A percentile compares a stretch with the other conserved stretches of the same genome.
These are phyloP conservation scores for Rhabditoides inermis DNA, from an alignment of 2,888 invertebrate genomes.

Conservation along the genomic window DNA sequence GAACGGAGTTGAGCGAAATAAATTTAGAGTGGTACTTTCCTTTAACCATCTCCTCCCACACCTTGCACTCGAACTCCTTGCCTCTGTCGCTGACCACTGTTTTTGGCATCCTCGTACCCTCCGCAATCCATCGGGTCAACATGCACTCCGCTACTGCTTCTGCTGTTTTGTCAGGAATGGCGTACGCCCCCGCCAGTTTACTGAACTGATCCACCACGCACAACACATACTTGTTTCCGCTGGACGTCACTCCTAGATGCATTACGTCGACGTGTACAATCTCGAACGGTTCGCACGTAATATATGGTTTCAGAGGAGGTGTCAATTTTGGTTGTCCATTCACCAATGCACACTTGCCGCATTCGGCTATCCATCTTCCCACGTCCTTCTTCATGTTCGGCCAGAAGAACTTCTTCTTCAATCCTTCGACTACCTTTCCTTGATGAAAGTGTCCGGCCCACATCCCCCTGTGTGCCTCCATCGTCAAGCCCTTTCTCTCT, in stretches of 20 bases:
- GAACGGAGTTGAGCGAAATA: too few species aligned
- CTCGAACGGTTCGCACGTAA: constrained; percentile 8
- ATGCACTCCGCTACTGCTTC: constrained; percentile 13
- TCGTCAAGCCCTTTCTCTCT: too few species aligned
- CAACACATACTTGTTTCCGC: constrained; percentile 12
- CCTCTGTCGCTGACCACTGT: constrained; percentile 13
- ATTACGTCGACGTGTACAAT: constrained; percentile 13
- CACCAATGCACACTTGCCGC: too few species aligned
- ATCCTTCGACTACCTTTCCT: too few species aligned
- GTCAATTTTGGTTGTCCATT: too few species aligned
- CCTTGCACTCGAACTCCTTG: constrained; percentile 8
- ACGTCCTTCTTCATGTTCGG: too few species aligned
- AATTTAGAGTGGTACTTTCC: too few species aligned
- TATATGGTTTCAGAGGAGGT: constrained; percentile 6
- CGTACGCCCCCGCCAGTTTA: constrained; percentile 5
- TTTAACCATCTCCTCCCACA: constrained; percentile 4
- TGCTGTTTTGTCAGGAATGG: constrained; percentile 13
- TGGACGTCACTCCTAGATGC: constrained; percentile 7
- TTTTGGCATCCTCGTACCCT: constrained; percentile 10
- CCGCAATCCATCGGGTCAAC: constrained; percentile 9
- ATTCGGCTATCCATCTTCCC: too few species aligned
- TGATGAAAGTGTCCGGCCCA: too few species aligned
- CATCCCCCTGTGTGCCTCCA: too few species aligned
- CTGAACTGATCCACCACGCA: constrained; percentile 16
- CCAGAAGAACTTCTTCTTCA: too few species aligned